Percentiles rank a stretch among this genome's conserved stretches.
Conservation (phyloP, 2,888 invertebrate genomes). For the Epinotia demarniana region DNA sequence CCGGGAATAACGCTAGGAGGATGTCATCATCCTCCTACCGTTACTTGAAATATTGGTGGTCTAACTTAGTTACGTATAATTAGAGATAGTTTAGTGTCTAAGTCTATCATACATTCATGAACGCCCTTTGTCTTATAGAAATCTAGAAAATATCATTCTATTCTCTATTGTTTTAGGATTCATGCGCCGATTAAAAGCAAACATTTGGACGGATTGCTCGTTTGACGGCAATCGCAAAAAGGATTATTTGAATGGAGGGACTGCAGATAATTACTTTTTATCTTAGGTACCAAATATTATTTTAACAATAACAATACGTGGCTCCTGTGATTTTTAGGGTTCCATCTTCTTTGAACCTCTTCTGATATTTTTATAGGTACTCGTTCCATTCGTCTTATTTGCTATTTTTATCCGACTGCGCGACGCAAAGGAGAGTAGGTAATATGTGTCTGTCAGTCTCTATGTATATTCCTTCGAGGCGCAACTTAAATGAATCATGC, state of each 20-base stretch:
- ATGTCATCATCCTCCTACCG: no score
- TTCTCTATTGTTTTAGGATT: slow-evolving; percentile 52
- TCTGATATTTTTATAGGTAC: no score
- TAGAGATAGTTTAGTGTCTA: background rate
- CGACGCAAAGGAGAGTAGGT: no score
- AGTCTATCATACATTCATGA: background rate
- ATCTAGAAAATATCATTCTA: background rate
- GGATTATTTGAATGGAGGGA: slow-evolving; percentile 1
- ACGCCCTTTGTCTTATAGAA: background rate
- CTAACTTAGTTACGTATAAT: background rate
- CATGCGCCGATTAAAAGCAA: slow-evolving; percentile 49
- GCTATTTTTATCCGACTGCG: no score
- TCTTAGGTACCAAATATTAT: background rate
- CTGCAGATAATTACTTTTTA: background rate
- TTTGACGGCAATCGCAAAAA: slow-evolving; percentile 10
- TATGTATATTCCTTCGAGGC: no score
- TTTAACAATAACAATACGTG: background rate
- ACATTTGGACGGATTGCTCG: slow-evolving; percentile 22
- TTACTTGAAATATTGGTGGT: background rate
- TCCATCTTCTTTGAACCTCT: no score
- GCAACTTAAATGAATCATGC: no score
- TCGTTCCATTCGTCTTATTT: no score
- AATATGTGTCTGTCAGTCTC: no score
- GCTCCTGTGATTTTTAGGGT: background rate
- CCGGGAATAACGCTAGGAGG: no score